Percentiles rank a stretch among this genome's conserved stretches.
Evolutionary conservation across 2,797 vertebrate genomes (phyloP).

Genomic region (Schizopygopsis pylzovi): DNA sequence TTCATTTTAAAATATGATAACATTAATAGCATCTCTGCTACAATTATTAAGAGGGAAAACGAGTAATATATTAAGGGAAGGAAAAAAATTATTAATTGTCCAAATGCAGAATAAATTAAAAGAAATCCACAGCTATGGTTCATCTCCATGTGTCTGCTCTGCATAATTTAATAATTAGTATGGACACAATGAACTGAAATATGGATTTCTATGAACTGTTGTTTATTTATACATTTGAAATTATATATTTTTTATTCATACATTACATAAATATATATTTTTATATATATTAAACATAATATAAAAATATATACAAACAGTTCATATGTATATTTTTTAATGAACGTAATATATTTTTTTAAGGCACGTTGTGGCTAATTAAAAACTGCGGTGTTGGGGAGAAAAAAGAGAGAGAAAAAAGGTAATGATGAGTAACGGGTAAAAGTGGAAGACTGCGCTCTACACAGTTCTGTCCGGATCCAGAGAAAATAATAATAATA

Average conservation of each 20-base stretch:
- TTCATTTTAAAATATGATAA: constrained; percentile 40
- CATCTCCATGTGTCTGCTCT: not conserved
- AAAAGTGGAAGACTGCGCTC: constrained; percentile 4
- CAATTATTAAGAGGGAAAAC: constrained; percentile 59
- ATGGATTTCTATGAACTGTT: not conserved
- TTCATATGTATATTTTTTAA: too few species aligned
- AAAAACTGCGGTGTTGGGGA: not conserved
- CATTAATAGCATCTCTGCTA: constrained; percentile 48
- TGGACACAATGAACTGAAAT: not conserved
- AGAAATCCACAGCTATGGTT: constrained; percentile 18
- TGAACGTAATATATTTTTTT: too few species aligned
- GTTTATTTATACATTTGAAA: not conserved
- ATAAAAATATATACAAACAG: not conserved
- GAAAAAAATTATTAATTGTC: not conserved
- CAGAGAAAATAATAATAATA: not conserved
- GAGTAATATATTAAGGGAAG: constrained; percentile 46
- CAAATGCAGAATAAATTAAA: constrained; percentile 36
- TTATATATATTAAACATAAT: not conserved
- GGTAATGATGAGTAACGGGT: too few species aligned
- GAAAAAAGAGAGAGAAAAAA: fast-evolving
- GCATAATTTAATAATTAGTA: not conserved
- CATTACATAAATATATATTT: not conserved
- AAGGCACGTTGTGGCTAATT: not conserved
- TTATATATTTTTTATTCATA: not conserved
- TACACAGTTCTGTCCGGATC: constrained; percentile 11